Percentiles rank a stretch among this genome's conserved stretches.
Evolutionary conservation across 2,797 vertebrate genomes (phyloP).

Genomic region (Lateolabrax maculatus): DNA sequence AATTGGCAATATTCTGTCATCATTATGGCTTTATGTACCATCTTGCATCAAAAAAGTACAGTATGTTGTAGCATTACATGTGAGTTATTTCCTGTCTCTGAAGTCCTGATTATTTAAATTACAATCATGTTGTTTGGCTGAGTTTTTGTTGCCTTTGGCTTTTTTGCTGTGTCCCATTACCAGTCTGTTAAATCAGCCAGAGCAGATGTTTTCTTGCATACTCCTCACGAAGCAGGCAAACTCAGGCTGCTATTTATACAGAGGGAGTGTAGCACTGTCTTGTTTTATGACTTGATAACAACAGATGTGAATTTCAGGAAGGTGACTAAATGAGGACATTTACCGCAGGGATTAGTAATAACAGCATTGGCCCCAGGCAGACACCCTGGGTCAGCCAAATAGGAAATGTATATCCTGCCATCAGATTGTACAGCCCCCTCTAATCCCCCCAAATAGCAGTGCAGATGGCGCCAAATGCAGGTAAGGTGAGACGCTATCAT

Average conservation of each 20-base stretch:
- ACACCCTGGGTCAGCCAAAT: constrained; percentile 58
- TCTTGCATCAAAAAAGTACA: constrained; percentile 24
- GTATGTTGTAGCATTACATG: constrained; percentile 29
- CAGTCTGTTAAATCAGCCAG: constrained; percentile 49
- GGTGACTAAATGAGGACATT: constrained; percentile 68
- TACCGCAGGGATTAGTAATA: constrained; percentile 69
- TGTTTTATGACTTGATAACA: constrained; percentile 74
- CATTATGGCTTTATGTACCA: constrained; percentile 38
- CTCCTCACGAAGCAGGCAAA: constrained; percentile 47
- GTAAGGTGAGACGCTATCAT: constrained; percentile 65
- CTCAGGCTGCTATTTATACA: constrained; percentile 56
- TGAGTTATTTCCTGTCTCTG: constrained; percentile 41
- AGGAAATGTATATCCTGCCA: constrained; percentile 70
- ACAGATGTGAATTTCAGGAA: constrained; percentile 68
- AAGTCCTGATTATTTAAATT: constrained; percentile 61
- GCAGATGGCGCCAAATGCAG: constrained; percentile 67
- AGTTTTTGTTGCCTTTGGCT: constrained; percentile 58
- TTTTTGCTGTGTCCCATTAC: constrained; percentile 54
- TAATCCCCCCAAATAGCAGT: constrained; percentile 64
- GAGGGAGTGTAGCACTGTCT: constrained; percentile 24
- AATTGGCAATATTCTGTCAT: constrained; percentile 50
- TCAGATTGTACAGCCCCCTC: constrained; percentile 67
- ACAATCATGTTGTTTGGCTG: constrained; percentile 57
- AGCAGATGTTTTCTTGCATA: constrained; percentile 71
- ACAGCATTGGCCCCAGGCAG: constrained; percentile 34